phyloP scores from a whole-genome alignment of 2,113 vertebrate genomes.

The Alexandromys fortis region DNA sequence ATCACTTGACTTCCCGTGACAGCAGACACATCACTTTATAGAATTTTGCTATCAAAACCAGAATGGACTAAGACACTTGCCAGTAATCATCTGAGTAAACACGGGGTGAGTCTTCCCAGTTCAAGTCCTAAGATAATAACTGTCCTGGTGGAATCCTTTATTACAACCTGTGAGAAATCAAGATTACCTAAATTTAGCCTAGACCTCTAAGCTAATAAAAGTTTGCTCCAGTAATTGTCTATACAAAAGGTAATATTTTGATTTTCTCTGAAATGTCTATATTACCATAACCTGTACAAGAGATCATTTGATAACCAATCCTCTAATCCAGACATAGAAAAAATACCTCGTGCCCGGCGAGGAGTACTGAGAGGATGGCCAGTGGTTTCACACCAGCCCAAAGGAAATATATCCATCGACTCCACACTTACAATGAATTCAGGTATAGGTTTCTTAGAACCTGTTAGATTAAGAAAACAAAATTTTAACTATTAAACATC shows the following conservation, averaged over 20 bases:
- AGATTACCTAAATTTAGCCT: background rate
- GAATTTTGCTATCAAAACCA: background rate
- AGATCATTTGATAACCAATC: constrained; percentile 1
- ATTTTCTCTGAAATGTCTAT: constrained; percentile 48
- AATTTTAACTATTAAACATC: constrained; percentile 23
- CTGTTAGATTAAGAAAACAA: constrained; percentile 81
- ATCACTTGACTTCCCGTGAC: background rate
- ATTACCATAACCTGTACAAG: constrained; percentile 21
- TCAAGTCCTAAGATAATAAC: background rate
- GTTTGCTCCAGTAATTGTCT: background rate
- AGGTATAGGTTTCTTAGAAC: constrained; percentile 93
- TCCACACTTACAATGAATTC: constrained; percentile 96
- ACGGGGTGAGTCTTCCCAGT: background rate
- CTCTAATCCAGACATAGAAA: constrained; percentile 33
- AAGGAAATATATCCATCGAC: constrained; percentile 97
- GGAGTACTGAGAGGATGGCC: constrained; percentile 94
- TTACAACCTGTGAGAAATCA: background rate
- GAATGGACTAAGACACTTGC: background rate
- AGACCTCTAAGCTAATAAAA: background rate
- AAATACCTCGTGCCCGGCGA: constrained; percentile 92
- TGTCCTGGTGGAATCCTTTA: background rate
- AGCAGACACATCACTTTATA: background rate
- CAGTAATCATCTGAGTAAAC: background rate
- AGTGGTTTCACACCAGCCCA: constrained; percentile 99
- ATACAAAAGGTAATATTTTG: background rate